Evolutionary conservation across 2,797 vertebrate species (phyloP).

Genomic region (Channa striata): DNA sequence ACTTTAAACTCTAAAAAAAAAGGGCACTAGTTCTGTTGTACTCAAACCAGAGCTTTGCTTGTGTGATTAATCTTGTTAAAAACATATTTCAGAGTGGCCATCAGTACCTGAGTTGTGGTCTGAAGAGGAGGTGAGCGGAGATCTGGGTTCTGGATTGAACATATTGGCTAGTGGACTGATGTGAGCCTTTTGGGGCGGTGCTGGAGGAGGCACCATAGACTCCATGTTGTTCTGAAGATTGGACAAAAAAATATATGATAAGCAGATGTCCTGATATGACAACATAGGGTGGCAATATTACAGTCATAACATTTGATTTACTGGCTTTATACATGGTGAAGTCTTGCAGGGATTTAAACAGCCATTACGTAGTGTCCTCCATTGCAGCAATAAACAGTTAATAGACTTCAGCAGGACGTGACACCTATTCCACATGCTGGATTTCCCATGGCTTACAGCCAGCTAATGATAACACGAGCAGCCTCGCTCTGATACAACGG

Average conservation of each 20-base stretch:
- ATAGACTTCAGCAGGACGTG: slow-evolving; percentile 24
- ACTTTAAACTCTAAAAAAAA: too few relatives aligned
- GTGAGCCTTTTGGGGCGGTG: slow-evolving; percentile 87
- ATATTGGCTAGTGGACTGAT: slow-evolving; percentile 93
- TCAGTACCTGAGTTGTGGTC: slow-evolving; percentile 74
- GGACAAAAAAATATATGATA: not conserved
- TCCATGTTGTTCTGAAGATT: slow-evolving; percentile 73
- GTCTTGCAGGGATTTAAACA: too few relatives aligned
- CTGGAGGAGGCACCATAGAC: slow-evolving; percentile 87
- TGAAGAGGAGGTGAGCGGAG: slow-evolving; percentile 69
- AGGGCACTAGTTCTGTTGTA: not conserved
- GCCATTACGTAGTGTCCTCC: too few relatives aligned
- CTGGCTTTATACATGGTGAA: too few relatives aligned
- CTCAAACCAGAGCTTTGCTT: not conserved
- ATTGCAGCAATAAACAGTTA: not conserved
- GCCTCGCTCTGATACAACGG: slow-evolving; percentile 11
- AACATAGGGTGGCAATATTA: not conserved
- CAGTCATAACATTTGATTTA: not conserved
- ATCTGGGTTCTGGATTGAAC: slow-evolving; percentile 88
- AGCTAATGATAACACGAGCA: slow-evolving; percentile 13
- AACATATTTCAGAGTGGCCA: not conserved
- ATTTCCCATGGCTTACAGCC: slow-evolving; percentile 26
- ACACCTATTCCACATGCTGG: slow-evolving; percentile 12
- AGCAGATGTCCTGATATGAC: not conserved
- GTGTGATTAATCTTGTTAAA: not conserved